Percentiles rank a stretch among this genome's conserved stretches.
Conservation (phyloP, 2,888 invertebrate species). For the Metopia argyrocephala region DNA sequence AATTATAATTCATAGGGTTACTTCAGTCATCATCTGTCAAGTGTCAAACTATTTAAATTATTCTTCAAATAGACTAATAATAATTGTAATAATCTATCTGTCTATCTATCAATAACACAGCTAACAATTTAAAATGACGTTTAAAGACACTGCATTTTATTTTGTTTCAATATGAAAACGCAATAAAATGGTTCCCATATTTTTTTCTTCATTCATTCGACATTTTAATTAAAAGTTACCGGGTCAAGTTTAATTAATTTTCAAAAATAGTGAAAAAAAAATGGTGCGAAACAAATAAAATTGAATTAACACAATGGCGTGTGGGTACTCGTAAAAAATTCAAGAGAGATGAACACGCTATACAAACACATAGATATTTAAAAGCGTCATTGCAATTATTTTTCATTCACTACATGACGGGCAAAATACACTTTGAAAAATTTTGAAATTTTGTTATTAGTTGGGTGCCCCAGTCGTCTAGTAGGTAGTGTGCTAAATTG, state of each 20-base stretch:
- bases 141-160: not conserved
- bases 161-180: not conserved
- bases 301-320: slow-evolving; percentile 42
- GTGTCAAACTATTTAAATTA: slow-evolving; percentile 43
- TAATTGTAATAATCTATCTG: no score
- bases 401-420: no score
- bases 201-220: slow-evolving; percentile 36
- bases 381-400: no score
- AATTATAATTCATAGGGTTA: no score
- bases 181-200: not conserved
- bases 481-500: no score
- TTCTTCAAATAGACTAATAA: slow-evolving; percentile 6
- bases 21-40: slow-evolving; percentile 40
- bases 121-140: not conserved
- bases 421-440: no score
- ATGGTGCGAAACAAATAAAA: slow-evolving; percentile 47
- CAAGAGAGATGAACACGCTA: slow-evolving; percentile 40
- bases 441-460: no score
- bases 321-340: no score
- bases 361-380: slow-evolving; percentile 17
- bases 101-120: not conserved
- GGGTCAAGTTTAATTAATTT: slow-evolving; percentile 59
- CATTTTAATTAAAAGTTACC: slow-evolving; percentile 61
- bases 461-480: no score
- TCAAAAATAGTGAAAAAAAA: not conserved